Percentiles rank a stretch among this genome's conserved stretches.
Evolutionary conservation across 2,888 invertebrate species (phyloP).

Genomic region (Pseudeuparius sepicola): DNA sequence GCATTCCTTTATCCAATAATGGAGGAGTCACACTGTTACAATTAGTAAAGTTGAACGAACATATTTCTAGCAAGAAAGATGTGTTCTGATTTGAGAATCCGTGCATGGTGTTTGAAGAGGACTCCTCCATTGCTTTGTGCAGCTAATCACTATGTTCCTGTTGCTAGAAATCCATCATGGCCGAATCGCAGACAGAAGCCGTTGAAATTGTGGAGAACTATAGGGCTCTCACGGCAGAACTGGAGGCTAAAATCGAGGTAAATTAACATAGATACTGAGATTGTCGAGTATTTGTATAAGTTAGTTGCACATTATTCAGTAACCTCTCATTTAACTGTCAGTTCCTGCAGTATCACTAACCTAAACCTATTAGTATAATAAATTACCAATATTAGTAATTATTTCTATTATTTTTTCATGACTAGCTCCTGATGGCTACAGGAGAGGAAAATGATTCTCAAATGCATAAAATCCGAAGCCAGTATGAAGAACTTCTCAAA

Average conservation of each 20-base stretch:
- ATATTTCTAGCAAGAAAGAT: too few species aligned
- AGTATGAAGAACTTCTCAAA: slow-evolving; percentile 28
- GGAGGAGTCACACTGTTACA: too few species aligned
- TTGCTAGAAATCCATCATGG: slow-evolving; percentile 32
- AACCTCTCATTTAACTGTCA: too few species aligned
- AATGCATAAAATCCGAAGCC: slow-evolving; percentile 29
- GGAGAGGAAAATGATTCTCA: slow-evolving; percentile 37
- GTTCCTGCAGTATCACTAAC: too few species aligned
- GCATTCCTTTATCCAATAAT: too few species aligned
- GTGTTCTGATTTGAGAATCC: slow-evolving; percentile 13
- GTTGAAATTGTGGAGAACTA: slow-evolving; percentile 32
- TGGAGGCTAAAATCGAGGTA: slow-evolving; percentile 38
- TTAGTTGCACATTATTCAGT: too few species aligned
- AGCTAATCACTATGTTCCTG: slow-evolving; percentile 23
- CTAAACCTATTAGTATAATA: too few species aligned
- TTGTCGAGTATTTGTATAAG: too few species aligned
- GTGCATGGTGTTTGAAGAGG: slow-evolving; percentile 13
- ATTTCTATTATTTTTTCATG: too few species aligned
- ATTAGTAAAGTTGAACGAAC: too few species aligned
- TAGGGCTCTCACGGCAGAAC: slow-evolving; percentile 32
- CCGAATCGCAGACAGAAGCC: slow-evolving; percentile 29
- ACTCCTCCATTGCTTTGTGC: slow-evolving; percentile 19
- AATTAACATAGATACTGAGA: too few species aligned
- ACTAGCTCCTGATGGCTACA: slow-evolving; percentile 34
- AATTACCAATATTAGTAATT: too few species aligned